phyloP scores from a whole-genome alignment of 2,113 vertebrate species.

The Sclerurus mexicanus region DNA sequence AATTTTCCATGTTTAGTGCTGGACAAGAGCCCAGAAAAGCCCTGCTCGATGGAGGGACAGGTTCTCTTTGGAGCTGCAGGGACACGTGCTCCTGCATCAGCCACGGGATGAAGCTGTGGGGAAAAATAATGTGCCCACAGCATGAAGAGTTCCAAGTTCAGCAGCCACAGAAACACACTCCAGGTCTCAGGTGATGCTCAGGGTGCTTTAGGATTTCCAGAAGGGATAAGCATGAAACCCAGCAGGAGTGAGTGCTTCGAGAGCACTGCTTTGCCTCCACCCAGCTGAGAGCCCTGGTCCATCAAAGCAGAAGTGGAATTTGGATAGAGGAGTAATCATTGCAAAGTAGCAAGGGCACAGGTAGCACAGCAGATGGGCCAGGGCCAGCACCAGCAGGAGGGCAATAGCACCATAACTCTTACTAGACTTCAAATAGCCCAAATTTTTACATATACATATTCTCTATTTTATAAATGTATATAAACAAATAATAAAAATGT shows the following conservation, averaged over 20 bases:
- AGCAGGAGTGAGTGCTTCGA: not conserved
- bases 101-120: not conserved
- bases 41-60: fast-evolving
- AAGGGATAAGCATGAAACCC: not conserved
- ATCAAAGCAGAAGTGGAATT: not conserved
- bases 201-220: not conserved
- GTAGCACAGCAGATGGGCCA: not conserved
- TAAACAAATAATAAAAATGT: not conserved
- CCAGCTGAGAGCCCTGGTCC: not conserved
- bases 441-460: not conserved
- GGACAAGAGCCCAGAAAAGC: not conserved
- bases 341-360: not conserved
- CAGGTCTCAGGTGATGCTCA: not conserved
- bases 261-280: not conserved
- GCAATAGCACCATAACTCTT: not conserved
- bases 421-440: not conserved
- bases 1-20: conserved; percentile 25
- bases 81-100: not conserved
- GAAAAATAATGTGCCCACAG: not conserved
- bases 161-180: not conserved
- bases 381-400: not conserved
- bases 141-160: fast-evolving
- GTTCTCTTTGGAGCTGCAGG: not conserved
- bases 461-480: not conserved
- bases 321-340: not conserved